Evolutionary conservation across 2,797 vertebrate species (phyloP).

Genomic region (Miichthys miiuy): DNA sequence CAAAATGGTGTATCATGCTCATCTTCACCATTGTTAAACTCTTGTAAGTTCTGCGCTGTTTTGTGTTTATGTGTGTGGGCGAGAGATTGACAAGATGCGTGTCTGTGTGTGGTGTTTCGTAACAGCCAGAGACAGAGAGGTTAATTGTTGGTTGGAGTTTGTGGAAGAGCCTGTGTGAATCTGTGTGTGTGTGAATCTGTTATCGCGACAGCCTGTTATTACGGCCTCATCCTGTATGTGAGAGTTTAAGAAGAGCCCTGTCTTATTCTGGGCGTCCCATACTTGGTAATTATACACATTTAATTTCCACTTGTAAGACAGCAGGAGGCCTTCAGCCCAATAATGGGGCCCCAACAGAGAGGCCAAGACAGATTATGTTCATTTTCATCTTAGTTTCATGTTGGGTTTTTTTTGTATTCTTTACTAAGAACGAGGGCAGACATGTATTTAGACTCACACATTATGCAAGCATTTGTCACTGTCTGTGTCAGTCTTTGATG

Average conservation of each 20-base stretch:
- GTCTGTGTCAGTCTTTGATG: constrained; percentile 44
- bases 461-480: constrained; percentile 50
- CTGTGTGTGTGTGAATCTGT: constrained; percentile 45
- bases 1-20: constrained; percentile 41
- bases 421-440: constrained; percentile 24
- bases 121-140: constrained; percentile 46
- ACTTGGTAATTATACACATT: constrained; percentile 72
- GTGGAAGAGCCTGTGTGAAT: constrained; percentile 43
- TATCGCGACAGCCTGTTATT: constrained; percentile 74
- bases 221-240: constrained; percentile 64
- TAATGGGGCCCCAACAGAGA: constrained; percentile 55
- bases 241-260: constrained; percentile 66
- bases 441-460: constrained; percentile 30
- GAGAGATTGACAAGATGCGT: constrained; percentile 41
- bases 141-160: constrained; percentile 59
- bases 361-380: constrained; percentile 36
- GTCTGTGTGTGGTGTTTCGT: constrained; percentile 40
- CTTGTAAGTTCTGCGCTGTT: constrained; percentile 30
- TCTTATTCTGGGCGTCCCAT: constrained; percentile 71
- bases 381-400: constrained; percentile 42
- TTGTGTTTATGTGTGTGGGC: constrained; percentile 56
- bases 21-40: constrained; percentile 45
- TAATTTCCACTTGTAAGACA: constrained; percentile 61
- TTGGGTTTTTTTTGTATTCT: constrained; percentile 11
- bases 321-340: constrained; percentile 48